Evolutionary conservation across 2,113 vertebrate genomes (phyloP).

Genomic region (Noctilio leporinus): DNA sequence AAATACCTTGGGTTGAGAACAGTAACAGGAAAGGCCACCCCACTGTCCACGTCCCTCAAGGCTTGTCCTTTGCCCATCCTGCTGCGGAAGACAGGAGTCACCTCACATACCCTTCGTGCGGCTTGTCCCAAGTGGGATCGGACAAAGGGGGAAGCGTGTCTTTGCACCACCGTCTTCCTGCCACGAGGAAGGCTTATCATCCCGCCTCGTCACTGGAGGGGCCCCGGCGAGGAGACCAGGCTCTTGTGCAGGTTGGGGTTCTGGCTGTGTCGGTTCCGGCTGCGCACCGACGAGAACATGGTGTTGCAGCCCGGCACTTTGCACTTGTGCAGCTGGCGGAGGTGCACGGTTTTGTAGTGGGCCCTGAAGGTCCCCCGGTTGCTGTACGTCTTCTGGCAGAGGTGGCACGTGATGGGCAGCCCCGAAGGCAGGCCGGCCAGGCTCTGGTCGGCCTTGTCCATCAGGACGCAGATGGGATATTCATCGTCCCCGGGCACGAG

Average conservation of each 20-base stretch:
- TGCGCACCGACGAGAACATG: conserved; percentile 95
- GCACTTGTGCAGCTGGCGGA: conserved; percentile 94
- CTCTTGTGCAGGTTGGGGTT: conserved; percentile 97
- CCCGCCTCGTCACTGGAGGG: conserved; percentile 61
- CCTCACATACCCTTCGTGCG: neutral
- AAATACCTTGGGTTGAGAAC: conserved; percentile 65
- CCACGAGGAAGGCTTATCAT: conserved; percentile 38
- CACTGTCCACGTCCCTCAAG: neutral
- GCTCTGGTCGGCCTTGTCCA: conserved; percentile 80
- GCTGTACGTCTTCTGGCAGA: conserved; percentile 96
- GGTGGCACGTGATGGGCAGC: conserved; percentile 91
- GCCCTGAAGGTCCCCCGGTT: conserved; percentile 97
- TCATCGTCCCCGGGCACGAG: conserved; percentile 77
- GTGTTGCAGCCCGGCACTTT: conserved; percentile 94
- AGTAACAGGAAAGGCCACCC: neutral
- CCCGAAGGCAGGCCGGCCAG: conserved; percentile 78
- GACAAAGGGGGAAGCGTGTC: conserved; percentile 19
- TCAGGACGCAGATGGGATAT: conserved; percentile 75
- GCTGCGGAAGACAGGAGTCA: neutral
- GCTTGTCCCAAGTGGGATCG: conserved; percentile 26
- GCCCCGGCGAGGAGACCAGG: conserved; percentile 77
- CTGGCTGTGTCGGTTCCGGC: conserved; percentile 96
- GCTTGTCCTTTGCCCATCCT: neutral
- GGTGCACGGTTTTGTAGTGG: conserved; percentile 98
- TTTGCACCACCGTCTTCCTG: conserved; percentile 65